Evolutionary conservation across 2,797 vertebrate genomes (phyloP).

Genomic region (Lagodon rhomboides): DNA sequence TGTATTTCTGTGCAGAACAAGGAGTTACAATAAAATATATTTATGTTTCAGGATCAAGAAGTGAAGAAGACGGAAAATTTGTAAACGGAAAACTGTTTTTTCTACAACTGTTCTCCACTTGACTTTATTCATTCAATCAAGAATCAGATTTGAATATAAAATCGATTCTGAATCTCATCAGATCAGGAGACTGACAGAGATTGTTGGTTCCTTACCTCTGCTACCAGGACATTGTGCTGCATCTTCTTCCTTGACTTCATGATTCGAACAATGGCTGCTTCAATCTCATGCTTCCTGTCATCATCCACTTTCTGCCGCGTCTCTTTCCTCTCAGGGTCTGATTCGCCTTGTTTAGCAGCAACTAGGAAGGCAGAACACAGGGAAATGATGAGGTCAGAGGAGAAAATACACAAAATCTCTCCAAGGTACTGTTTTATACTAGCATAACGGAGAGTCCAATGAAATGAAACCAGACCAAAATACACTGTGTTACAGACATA

Average conservation of each 20-base stretch:
- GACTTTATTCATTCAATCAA: too few species aligned
- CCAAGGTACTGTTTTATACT: neutral
- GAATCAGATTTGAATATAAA: too few species aligned
- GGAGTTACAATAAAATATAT: neutral
- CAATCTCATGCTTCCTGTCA: constrained; percentile 98
- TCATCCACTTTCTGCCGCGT: constrained; percentile 98
- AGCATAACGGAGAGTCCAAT: neutral
- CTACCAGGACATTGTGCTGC: constrained; percentile 99
- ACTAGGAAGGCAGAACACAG: constrained; percentile 81
- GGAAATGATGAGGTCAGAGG: constrained; percentile 6
- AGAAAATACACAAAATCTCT: neutral
- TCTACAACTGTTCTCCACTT: too few species aligned
- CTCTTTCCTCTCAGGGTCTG: constrained; percentile 97
- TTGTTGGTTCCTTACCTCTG: constrained; percentile 88
- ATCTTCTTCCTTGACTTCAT: constrained; percentile 99
- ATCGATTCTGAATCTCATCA: too few species aligned
- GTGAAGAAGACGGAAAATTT: neutral
- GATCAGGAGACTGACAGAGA: too few species aligned
- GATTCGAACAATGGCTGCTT: constrained; percentile 98
- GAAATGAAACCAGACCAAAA: neutral
- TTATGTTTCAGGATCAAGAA: neutral
- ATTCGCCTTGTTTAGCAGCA: constrained; percentile 99
- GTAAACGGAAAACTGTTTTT: too few species aligned
- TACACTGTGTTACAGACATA: neutral
- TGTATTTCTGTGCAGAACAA: neutral